Conservation (phyloP, 2,888 invertebrate species). For the Acronicta alni region DNA sequence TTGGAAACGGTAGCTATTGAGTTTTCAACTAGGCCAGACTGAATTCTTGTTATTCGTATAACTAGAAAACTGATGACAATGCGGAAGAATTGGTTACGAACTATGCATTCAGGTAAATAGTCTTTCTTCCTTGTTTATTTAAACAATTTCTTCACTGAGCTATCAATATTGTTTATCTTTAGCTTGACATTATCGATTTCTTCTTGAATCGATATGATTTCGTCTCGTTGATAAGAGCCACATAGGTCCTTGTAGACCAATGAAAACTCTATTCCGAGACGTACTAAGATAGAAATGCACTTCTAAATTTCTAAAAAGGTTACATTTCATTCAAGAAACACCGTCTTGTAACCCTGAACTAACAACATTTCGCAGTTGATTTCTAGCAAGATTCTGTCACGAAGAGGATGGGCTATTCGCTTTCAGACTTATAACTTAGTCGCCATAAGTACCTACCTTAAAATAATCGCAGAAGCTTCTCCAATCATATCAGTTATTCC, state of each 20-base stretch:
- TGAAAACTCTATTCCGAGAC: background rate
- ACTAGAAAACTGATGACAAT: constrained; percentile 36
- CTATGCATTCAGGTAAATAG: constrained; percentile 13
- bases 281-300: too few relatives aligned
- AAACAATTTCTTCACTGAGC: background rate
- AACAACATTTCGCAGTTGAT: too few relatives aligned
- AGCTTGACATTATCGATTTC: background rate
- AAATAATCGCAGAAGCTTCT: too few relatives aligned
- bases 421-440: too few relatives aligned
- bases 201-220: background rate
- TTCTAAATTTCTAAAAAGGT: too few relatives aligned
- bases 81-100: constrained; percentile 4
- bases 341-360: too few relatives aligned
- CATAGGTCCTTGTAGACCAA: background rate
- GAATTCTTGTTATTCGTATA: constrained; percentile 5
- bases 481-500: too few relatives aligned
- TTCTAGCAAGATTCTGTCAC: too few relatives aligned
- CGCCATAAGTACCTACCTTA: too few relatives aligned
- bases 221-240: background rate
- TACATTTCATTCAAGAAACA: too few relatives aligned
- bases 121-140: constrained; percentile 17
- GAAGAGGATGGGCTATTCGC: too few relatives aligned
- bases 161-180: background rate
- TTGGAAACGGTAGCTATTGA: constrained; percentile 8
- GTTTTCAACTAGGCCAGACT: constrained; percentile 22